Evolutionary conservation across 2,797 vertebrate species (phyloP), one percentile per base, ranked within the genome.

Genomic region (Artibeus lituratus): DNA sequence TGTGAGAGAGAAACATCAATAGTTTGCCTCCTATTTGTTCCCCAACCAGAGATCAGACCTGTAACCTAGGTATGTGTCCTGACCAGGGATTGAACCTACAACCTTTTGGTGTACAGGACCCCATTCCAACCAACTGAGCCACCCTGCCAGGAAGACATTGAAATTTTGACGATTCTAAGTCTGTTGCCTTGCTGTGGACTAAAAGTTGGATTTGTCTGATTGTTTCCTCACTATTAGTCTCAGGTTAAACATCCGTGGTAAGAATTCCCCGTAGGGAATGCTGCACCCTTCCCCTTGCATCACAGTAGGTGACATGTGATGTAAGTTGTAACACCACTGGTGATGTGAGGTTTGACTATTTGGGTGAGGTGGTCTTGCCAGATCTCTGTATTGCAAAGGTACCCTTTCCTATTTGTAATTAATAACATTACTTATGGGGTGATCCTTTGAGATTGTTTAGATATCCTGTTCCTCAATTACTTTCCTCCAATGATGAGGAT

Each of bases 361-460:
- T 92, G 76, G 35, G 80, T 91, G 77, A 90, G 73, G 42, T 69
- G 42, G 22, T 67, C 26, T 57, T 47, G 26, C 32, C 32, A 62
- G 67, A 39, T 49, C 22, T 88, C 44, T 91, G 22, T 10, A 44
- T 44, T 55, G 12, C 86, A 76, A 92, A 73, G 39, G 10, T 73
- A 85, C 57, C 18, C 19, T 44, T 91, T 89, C 47, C 73, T 65
- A 12, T 94, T 80, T 77, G 26, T 83, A 90, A 62, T 69, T 85
- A 87, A 37, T 92, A 57, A 47, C 22, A 67, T 90, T 76, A 91
- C 49, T 11, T 81, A 18, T 96, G 67, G n/a, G 12, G 12, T 81
- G 35, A 42, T 90, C 35, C 35, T 91, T 74, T 84, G 65, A 92
- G 81, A 70, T 81, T 95, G 42, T 91, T 59, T 93, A 73, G 22